phyloP scores from a whole-genome alignment of 2,797 vertebrate species.

The Neosalanx taihuensis region DNA sequence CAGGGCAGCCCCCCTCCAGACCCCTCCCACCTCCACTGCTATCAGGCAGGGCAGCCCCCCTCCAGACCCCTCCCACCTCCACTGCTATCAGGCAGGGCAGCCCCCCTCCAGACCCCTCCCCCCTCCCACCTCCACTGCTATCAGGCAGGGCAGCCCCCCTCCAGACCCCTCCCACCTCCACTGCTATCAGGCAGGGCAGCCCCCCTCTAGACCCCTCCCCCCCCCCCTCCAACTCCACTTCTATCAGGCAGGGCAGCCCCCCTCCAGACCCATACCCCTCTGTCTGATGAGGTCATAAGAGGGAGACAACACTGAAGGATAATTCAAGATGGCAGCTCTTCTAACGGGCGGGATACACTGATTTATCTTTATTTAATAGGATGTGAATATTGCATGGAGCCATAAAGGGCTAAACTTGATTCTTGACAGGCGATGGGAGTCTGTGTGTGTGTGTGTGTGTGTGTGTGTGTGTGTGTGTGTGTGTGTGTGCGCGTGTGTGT shows the following conservation, averaged over 20 bases:
- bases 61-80: too few species aligned
- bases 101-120: neutral
- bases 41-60: too few species aligned
- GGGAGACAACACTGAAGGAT: constrained; percentile 36
- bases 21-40: too few species aligned
- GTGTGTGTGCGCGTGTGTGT: neutral
- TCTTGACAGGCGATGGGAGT: constrained; percentile 1
- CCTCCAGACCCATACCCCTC: too few species aligned
- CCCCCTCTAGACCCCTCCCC: neutral
- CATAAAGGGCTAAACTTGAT: constrained; percentile 22
- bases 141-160: neutral
- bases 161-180: neutral
- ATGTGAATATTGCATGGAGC: constrained; percentile 42
- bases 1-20: too few species aligned
- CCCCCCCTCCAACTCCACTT: neutral
- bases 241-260: too few species aligned
- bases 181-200: neutral
- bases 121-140: neutral
- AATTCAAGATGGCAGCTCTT: constrained; percentile 42
- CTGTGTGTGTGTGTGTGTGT: neutral
- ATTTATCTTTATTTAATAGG: constrained; percentile 44
- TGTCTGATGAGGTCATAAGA: constrained; percentile 26
- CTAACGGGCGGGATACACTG: constrained; percentile 38
- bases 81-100: too few species aligned
- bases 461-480: neutral